Evolutionary conservation across 2,888 invertebrate species (phyloP).

Genomic region (Azorinus chamasolen): DNA sequence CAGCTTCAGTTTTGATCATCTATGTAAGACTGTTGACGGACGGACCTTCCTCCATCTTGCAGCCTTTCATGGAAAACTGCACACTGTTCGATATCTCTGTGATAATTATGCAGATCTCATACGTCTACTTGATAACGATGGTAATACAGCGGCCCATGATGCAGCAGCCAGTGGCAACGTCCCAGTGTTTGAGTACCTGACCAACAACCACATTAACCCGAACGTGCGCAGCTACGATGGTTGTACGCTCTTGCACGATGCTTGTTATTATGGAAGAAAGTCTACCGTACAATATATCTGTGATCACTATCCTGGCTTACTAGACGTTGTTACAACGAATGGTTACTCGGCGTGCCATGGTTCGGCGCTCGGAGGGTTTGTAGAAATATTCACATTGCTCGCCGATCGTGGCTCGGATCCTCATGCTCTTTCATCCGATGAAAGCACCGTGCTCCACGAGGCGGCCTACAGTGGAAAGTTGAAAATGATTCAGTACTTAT

Average conservation of each 20-base stretch:
- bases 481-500: constrained; percentile 50
- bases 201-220: constrained; percentile 32
- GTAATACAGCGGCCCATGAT: constrained; percentile 58
- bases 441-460: constrained; percentile 55
- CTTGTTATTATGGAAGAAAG: constrained; percentile 50
- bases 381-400: constrained; percentile 39
- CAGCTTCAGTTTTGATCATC: constrained; percentile 14
- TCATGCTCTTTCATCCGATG: constrained; percentile 40
- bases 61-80: constrained; percentile 47
- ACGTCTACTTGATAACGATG: constrained; percentile 44
- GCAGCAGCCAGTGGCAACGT: constrained; percentile 61
- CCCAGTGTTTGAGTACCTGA: constrained; percentile 25
- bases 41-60: constrained; percentile 56
- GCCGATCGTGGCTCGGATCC: constrained; percentile 25
- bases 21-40: constrained; percentile 44
- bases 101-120: constrained; percentile 20
- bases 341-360: constrained; percentile 54
- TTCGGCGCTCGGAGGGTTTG: constrained; percentile 48
- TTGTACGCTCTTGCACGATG: constrained; percentile 59
- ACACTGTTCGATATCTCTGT: constrained; percentile 42
- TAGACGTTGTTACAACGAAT: constrained; percentile 25
- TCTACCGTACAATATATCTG: constrained; percentile 38
- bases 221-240: constrained; percentile 36
- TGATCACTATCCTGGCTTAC: constrained; percentile 31
- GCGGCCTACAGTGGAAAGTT: constrained; percentile 54